These are phyloP conservation scores for Drosophila multiciliata DNA, from an alignment of 2,888 invertebrate genomes.

Conservation along the genomic window DNA sequence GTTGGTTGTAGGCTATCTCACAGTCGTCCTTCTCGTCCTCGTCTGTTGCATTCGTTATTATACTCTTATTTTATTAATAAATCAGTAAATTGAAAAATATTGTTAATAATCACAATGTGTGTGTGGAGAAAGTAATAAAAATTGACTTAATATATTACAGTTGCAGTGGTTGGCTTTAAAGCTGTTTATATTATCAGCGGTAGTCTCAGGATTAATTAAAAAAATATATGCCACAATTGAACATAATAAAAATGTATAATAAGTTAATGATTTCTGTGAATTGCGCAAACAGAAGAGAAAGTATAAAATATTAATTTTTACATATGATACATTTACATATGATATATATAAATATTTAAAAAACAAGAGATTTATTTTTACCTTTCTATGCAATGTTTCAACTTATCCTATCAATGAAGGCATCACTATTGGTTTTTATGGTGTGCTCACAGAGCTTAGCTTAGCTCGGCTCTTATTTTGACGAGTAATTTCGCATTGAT, in stretches of 20 bases:
- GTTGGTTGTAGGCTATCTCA: background rate
- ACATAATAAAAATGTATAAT: background rate
- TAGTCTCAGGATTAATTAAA: background rate
- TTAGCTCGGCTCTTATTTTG: background rate
- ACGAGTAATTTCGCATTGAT: background rate
- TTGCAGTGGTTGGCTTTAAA: background rate
- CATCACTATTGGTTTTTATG: background rate
- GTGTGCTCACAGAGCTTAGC: background rate
- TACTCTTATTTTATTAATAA: background rate
- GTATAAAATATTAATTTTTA: background rate
- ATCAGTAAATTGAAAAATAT: background rate
- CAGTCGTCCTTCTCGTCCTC: background rate
- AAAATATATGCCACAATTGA: background rate
- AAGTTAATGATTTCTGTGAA: background rate
- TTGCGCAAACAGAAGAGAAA: background rate
- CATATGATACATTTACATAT: background rate
- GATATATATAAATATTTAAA: background rate
- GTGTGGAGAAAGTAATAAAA: slow-evolving; percentile 3
- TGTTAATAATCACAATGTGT: slow-evolving; percentile 16
- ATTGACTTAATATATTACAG: background rate
- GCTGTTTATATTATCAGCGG: background rate
- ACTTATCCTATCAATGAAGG: background rate
- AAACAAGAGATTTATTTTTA: background rate
- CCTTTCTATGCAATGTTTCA: background rate
- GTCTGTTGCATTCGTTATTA: background rate